Conservation (phyloP, 2,797 vertebrate genomes). For the Podargus strigoides region DNA sequence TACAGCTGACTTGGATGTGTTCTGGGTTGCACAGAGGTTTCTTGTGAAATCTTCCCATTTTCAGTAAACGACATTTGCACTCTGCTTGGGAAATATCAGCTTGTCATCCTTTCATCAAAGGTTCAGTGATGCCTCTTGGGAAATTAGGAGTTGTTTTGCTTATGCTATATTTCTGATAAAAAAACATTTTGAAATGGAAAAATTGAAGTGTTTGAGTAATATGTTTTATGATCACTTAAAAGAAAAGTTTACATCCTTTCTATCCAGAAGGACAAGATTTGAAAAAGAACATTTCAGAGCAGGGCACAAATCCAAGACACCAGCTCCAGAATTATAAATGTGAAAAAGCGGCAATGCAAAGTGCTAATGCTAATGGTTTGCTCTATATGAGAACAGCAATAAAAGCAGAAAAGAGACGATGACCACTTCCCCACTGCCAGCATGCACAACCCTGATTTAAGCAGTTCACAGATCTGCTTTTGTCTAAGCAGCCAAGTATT, state of each 20-base stretch:
- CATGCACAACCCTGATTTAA: background rate
- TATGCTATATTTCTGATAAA: background rate
- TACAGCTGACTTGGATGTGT: background rate
- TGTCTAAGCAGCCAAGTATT: background rate
- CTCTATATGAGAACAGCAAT: background rate
- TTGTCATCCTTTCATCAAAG: background rate
- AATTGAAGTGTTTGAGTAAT: background rate
- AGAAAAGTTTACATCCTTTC: background rate
- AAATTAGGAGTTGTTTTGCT: background rate
- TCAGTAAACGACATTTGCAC: background rate
- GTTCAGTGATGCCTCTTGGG: background rate
- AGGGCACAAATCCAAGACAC: background rate
- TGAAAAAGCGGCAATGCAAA: background rate
- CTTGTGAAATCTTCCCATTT: background rate
- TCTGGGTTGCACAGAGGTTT: background rate
- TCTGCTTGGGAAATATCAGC: background rate
- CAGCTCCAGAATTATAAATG: background rate
- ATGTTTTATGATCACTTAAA: background rate
- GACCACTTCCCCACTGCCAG: background rate
- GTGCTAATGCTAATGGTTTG: background rate
- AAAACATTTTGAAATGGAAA: background rate
- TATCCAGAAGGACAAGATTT: background rate
- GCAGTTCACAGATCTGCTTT: background rate
- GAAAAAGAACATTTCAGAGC: background rate
- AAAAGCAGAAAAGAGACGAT: background rate